Evolutionary conservation across 2,797 vertebrate species (phyloP).

Genomic region (Pseudomugil tenellus): DNA sequence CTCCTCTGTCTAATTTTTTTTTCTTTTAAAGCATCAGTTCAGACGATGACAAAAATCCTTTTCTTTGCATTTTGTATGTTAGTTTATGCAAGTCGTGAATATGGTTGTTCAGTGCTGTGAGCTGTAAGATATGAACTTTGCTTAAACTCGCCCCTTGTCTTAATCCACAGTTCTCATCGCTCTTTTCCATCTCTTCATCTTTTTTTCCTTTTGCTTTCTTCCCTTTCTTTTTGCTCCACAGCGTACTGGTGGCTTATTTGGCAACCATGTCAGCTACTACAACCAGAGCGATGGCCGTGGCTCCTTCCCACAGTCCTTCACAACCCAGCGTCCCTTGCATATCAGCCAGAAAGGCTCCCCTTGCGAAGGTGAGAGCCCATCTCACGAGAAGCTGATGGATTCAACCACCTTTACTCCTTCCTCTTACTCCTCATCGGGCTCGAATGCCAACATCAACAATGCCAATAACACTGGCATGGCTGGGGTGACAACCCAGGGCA

Average conservation of each 20-base stretch:
- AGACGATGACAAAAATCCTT: slow-evolving; percentile 12
- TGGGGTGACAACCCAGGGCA: slow-evolving; percentile 59
- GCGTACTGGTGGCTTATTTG: slow-evolving; percentile 94
- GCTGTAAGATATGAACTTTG: slow-evolving; percentile 1
- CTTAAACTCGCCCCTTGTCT: background rate
- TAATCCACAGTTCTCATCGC: background rate
- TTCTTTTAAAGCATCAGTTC: background rate
- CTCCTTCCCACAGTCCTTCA: slow-evolving; percentile 96
- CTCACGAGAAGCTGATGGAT: slow-evolving; percentile 96
- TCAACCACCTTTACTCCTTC: slow-evolving; percentile 95
- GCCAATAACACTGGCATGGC: slow-evolving; percentile 96
- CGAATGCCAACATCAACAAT: slow-evolving; percentile 99
- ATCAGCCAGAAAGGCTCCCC: slow-evolving; percentile 94
- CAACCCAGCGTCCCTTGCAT: slow-evolving; percentile 95
- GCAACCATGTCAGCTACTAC: slow-evolving; percentile 97
- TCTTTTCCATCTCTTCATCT: background rate
- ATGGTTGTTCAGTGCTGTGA: background rate
- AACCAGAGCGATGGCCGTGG: slow-evolving; percentile 92
- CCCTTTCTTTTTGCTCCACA: slow-evolving; percentile 58
- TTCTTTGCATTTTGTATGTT: slow-evolving; percentile 37
- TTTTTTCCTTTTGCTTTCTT: background rate
- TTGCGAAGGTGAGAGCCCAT: slow-evolving; percentile 91
- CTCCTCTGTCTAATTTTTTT: background rate
- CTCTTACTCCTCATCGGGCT: slow-evolving; percentile 96
- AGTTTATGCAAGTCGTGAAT: slow-evolving; percentile 31